Evolutionary conservation across 2,113 vertebrate genomes (phyloP), one percentile per base, ranked within the genome.

Genomic region (Mirounga angustirostris): DNA sequence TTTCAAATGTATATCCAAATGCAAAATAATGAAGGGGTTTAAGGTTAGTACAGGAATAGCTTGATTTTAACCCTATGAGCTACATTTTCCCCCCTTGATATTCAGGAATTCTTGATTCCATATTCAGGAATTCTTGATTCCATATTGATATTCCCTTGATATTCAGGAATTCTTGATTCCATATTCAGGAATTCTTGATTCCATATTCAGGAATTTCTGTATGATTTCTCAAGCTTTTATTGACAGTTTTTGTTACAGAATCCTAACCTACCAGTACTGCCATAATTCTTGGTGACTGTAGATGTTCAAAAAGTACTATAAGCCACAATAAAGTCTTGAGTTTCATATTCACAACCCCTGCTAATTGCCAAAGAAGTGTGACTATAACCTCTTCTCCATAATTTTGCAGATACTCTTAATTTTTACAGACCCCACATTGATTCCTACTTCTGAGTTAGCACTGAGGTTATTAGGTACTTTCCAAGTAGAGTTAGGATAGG

Each of bases 171-270:
- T 65, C 30, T 85, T 73, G 36, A 73, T 73, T 73, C 21, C 69
- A 18, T 63, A 18, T 26, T 61, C 30, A 83, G 22, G 8, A 65
- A 65, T 65, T 65, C 30, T 85, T 73, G 36, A 73, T 73, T 73
- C 21, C 69, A 18, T 63, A 16, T 26, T 63, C 30, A 83, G 22
- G 8, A 71, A 89, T 73, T 94, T 56, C 50, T 80, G 1, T 79
- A 18, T 89, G 30, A 59, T 65, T 95, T 81, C 76, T 97, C 78
- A 92, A 2, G 30, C 92, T 97, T 88, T 94, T 43, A 21, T 19
- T 73, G 22, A 58, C 91, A 24, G 36, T 76, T 86, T 94, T 76
- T 43, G 69, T 22, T 59, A 4, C 13, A 90, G 15, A 43, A 81
- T 81, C 59, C 33, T 14, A 82, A 4, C 43, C 73, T 85, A 5